A percentile compares a stretch with the other conserved stretches of the same genome.
Conservation (phyloP, 2,113 vertebrate species). For the Ondatra zibethicus region DNA sequence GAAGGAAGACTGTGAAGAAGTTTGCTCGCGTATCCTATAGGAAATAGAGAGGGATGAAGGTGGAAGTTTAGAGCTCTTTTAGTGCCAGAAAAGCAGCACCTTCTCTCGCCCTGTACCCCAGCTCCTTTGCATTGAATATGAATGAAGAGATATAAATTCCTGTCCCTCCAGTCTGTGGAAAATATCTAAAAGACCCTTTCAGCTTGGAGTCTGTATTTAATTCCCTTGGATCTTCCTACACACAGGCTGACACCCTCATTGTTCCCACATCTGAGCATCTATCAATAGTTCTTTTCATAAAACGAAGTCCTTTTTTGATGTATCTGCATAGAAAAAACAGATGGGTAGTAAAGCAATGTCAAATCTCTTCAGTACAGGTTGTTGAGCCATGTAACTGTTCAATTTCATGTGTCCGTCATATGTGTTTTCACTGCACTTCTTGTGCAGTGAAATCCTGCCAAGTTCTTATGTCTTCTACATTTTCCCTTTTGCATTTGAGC, state of each 20-base stretch:
- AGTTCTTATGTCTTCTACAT: constrained; percentile 40
- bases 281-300: background rate
- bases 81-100: background rate
- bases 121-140: background rate
- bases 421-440: constrained; percentile 38
- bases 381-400: background rate
- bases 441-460: constrained; percentile 49
- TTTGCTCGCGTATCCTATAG: background rate
- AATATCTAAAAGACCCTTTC: background rate
- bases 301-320: background rate
- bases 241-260: background rate
- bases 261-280: background rate
- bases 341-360: background rate
- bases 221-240: background rate
- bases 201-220: background rate
- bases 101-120: background rate
- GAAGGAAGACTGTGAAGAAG: background rate
- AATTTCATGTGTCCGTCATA: background rate
- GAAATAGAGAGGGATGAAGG: constrained; percentile 17
- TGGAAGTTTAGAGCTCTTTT: background rate
- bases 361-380: background rate
- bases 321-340: background rate
- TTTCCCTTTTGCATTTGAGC: constrained; percentile 67
- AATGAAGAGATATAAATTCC: background rate
- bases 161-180: background rate